Evolutionary conservation across 2,888 invertebrate genomes (phyloP).

Genomic region (Dasysyrphus albostriatus): DNA sequence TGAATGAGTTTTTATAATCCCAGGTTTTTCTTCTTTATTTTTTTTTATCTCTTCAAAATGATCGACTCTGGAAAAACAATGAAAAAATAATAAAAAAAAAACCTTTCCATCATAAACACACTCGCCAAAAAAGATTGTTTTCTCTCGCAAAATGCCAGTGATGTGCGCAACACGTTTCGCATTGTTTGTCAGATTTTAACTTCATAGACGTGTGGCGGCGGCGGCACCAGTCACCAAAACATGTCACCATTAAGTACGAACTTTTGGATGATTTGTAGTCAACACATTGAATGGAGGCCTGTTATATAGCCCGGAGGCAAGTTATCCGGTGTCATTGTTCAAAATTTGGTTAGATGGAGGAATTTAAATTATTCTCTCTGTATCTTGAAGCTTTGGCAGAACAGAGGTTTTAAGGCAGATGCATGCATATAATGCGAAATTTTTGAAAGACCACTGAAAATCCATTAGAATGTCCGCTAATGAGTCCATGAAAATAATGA

Average conservation of each 20-base stretch:
- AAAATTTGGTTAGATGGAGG: conserved; percentile 27
- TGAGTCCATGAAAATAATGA: conserved; percentile 74
- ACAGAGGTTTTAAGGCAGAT: conserved; percentile 38
- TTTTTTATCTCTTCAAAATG: neutral
- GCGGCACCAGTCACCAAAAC: conserved; percentile 20
- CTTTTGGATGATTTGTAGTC: conserved; percentile 30
- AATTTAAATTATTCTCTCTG: conserved; percentile 62
- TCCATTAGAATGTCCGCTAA: conserved; percentile 72
- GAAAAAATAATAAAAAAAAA: neutral
- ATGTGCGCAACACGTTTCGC: conserved; percentile 29
- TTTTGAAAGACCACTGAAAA: conserved; percentile 65
- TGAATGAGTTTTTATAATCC: neutral
- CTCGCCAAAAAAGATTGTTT: neutral
- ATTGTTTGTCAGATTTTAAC: conserved; percentile 19
- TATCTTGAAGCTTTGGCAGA: conserved; percentile 20
- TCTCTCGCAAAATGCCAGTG: neutral
- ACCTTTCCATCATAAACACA: neutral
- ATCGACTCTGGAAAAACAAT: neutral
- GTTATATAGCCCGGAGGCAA: neutral
- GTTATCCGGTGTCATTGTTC: conserved; percentile 13
- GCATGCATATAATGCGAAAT: conserved; percentile 32
- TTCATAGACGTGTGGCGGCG: neutral
- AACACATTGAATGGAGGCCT: neutral
- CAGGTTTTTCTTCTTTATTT: neutral
- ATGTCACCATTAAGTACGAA: conserved; percentile 27